Evolutionary conservation across 2,113 vertebrate genomes (phyloP), one percentile per base, ranked within the genome.

Genomic region (Microcebus murinus): DNA sequence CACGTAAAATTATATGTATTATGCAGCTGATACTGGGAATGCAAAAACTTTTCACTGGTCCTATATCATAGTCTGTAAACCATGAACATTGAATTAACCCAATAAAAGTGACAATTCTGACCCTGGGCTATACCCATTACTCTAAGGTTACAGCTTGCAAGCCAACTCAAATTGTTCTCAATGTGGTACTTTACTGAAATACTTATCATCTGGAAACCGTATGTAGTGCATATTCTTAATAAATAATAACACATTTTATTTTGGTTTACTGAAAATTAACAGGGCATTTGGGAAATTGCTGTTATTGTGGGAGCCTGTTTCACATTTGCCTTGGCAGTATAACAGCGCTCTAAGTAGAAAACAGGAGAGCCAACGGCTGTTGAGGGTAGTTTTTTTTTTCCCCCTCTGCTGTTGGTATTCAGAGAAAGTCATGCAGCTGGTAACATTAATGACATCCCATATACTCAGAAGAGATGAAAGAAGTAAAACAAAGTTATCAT

Each of bases 251-350:
- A 98, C 97, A 97, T 98, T 99, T 98, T 98, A 98, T 98, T 99
- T 98, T 98, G 97, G 98, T 98, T 98, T 99, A 98, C 98, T 98
- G 98, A 98, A 99, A 99, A 99, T 98, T 98, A 99, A 98, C 98
- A 98, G 97, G 98, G 97, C 98, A 96, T 98, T 99, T 98, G 98
- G 98, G 98, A 98, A 98, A 99, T 98, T 96, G 97, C 91, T 98
- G 87, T 98, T 99, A 98, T 98, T 98, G 96, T 98, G 97, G 97
- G 97, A 97, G 97, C 93, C 98, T 99, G 98, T 96, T 98, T 98
- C 87, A 36, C 97, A 98, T 99, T 98, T 98, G 93, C 94, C 94
- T 98, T 98, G 97, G 98, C 97, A 98, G 96, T 98, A 96, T 91
- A 95, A 98, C 94, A 97, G 61, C 97, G 96, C 96, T 97, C 94